Percentiles rank a stretch among this genome's conserved stretches.
These are phyloP conservation scores for Gobionotothen gibberifrons DNA, from an alignment of 2,797 vertebrate genomes.

Conservation along the genomic window DNA sequence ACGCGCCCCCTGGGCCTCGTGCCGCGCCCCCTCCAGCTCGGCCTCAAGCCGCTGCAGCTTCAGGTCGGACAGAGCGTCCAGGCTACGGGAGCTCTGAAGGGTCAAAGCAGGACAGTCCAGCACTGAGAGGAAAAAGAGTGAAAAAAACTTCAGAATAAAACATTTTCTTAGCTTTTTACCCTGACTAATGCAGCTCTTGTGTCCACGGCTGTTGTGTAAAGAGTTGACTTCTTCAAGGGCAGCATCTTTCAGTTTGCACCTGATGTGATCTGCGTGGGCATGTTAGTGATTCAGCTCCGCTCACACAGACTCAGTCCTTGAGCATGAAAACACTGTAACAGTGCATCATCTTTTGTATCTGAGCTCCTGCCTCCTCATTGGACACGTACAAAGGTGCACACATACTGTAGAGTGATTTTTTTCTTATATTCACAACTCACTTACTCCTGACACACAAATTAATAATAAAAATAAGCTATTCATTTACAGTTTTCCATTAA, in stretches of 20 bases:
- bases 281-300: constrained; percentile 68
- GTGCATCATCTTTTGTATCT: constrained; percentile 34
- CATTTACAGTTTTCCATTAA: neutral
- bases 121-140: constrained; percentile 72
- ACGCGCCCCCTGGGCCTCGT: constrained; percentile 92
- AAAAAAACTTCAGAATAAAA: neutral
- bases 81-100: constrained; percentile 89
- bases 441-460: constrained; percentile 2
- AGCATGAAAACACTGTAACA: constrained; percentile 73
- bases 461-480: neutral
- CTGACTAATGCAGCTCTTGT: constrained; percentile 19
- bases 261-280: constrained; percentile 72
- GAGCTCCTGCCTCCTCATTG: constrained; percentile 46
- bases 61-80: constrained; percentile 88
- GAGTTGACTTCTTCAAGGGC: constrained; percentile 60
- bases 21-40: constrained; percentile 91
- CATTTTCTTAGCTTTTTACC: neutral
- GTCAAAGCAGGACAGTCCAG: constrained; percentile 88
- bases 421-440: constrained; percentile 16
- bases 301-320: constrained; percentile 71
- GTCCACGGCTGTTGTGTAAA: constrained; percentile 16
- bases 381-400: constrained; percentile 21
- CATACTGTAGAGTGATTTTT: neutral
- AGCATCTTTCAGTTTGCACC: constrained; percentile 58
- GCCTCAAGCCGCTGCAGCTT: constrained; percentile 90